These are phyloP conservation scores for Octonoba sinensis DNA, from an alignment of 2,888 invertebrate species.

Conservation along the genomic window DNA sequence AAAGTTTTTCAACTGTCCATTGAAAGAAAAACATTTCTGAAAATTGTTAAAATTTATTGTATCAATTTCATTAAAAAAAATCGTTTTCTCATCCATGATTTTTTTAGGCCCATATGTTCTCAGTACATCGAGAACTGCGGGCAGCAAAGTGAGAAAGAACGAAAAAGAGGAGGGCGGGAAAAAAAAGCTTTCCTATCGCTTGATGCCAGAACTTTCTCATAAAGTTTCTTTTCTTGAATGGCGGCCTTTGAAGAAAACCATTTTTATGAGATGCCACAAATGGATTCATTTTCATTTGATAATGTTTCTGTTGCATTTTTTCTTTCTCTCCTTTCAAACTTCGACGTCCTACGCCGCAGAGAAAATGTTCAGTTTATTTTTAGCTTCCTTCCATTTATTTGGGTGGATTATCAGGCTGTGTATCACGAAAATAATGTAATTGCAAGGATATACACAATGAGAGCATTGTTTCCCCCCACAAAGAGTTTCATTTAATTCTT, in stretches of 20 bases:
- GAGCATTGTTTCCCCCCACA: too few relatives aligned
- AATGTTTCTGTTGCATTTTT: conserved; percentile 7
- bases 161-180: neutral
- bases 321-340: conserved; percentile 10
- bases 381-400: conserved; percentile 40
- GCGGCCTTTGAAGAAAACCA: conserved; percentile 34
- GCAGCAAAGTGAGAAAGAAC: neutral
- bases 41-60: too few relatives aligned
- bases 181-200: conserved; percentile 25
- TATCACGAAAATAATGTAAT: too few relatives aligned
- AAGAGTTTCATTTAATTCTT: too few relatives aligned
- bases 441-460: too few relatives aligned
- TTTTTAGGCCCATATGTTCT: too few relatives aligned
- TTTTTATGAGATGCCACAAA: conserved; percentile 59
- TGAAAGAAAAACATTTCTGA: too few relatives aligned
- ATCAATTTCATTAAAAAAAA: too few relatives aligned
- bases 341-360: conserved; percentile 20
- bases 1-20: too few relatives aligned
- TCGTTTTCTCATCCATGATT: too few relatives aligned
- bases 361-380: conserved; percentile 57
- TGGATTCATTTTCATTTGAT: conserved; percentile 53
- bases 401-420: conserved; percentile 21
- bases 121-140: too few relatives aligned
- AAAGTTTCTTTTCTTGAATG: conserved; percentile 38
- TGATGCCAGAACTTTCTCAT: conserved; percentile 25